Evolutionary conservation across 2,888 invertebrate genomes (phyloP), one percentile per base, ranked within the genome.

Genomic region (Perizoma flavofasciatum): DNA sequence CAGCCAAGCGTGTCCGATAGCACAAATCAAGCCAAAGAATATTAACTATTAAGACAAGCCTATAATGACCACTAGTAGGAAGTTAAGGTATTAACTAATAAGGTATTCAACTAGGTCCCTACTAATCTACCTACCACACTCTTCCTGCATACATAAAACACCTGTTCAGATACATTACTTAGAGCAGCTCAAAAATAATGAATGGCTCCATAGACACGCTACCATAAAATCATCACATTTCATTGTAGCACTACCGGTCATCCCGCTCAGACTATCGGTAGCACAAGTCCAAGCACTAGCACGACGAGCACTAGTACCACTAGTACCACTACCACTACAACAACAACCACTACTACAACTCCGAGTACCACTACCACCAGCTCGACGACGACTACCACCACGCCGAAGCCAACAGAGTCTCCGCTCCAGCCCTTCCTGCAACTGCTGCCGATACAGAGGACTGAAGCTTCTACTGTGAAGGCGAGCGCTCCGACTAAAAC

Each of bases 361-460:
- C 54, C 88, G 65, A 85, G 86, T 62, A 81, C 88, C 58, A 88
- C 85, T 78, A 87, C 90, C 70, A 87, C 86, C 76, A 86, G 79
- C 72, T 76, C 86, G 33, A 85, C 83, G 9, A 85, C 88, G 3
- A 85, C 87, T 0, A 87, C 83, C 3, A 81, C 84, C n/a, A 80
- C 82, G 39, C 66, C 78, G 40, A 69, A 72, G 10, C 68, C 77
- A 5, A 78, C 82, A 78, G 82, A 65, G 70, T 80, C 46, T 75
- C 81, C 61, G 10, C 50, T 65, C 62, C 81, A 79, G 22, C 89
- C 92, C 9, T 91, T 86, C 82, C 77, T 91, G 67, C 90, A 90
- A 68, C 75, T 91, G 64, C 75, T 91, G 69, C 93, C 92, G 33
- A 89, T 93, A 68, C 84, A 86, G 67, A 82, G 73, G 33, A 71